Conservation (phyloP, 2,113 vertebrate species). For the Cephalophus harveyi region DNA sequence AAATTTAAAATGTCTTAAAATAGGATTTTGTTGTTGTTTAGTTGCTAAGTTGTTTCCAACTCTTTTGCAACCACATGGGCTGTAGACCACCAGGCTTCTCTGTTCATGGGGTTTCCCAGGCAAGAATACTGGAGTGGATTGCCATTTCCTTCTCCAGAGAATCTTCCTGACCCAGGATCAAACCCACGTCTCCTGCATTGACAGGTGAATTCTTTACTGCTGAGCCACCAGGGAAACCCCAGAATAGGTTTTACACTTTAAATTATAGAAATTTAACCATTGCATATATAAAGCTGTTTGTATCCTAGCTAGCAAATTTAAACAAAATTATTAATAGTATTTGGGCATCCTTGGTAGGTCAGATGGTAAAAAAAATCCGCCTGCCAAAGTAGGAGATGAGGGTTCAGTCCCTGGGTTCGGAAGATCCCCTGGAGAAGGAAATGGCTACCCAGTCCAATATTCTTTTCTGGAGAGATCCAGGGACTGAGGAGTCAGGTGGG, state of each 20-base stretch:
- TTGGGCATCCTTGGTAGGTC: neutral
- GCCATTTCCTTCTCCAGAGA: neutral
- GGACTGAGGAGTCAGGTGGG: neutral
- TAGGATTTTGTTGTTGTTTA: neutral
- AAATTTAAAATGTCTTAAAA: neutral
- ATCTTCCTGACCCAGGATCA: neutral
- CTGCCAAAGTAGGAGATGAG: neutral
- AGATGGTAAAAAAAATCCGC: neutral
- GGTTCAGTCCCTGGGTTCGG: neutral
- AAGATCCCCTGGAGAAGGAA: neutral
- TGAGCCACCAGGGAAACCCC: neutral
- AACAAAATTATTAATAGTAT: neutral
- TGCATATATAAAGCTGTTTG: neutral
- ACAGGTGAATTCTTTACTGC: neutral
- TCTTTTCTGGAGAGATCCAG: neutral
- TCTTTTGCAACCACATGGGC: neutral
- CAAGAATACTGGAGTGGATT: neutral
- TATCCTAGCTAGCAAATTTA: neutral
- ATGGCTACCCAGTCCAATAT: neutral
- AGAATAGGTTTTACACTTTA: neutral
- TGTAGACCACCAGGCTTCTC: neutral
- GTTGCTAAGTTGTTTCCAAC: neutral
- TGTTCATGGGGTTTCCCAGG: neutral
- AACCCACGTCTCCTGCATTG: neutral
- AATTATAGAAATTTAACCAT: neutral